Conservation (phyloP, 2,888 invertebrate species). For the Tipula unca region DNA sequence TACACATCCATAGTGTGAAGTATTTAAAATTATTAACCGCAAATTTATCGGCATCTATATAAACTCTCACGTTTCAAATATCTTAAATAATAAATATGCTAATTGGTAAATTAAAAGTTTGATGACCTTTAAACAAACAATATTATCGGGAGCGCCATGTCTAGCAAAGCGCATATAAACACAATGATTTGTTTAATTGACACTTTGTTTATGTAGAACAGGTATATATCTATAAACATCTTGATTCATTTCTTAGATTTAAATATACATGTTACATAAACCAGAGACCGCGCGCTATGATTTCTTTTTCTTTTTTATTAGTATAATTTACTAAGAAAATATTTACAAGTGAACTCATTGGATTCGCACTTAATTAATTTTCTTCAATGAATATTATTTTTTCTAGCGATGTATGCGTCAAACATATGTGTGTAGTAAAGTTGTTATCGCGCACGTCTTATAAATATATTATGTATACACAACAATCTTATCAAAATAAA, state of each 20-base stretch:
- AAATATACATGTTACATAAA: background rate
- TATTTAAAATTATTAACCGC: background rate
- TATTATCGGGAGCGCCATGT: background rate
- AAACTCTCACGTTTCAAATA: background rate
- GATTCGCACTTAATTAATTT: background rate
- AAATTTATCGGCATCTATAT: background rate
- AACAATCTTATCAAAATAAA: background rate
- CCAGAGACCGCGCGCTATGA: background rate
- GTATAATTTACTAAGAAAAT: background rate
- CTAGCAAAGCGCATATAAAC: background rate
- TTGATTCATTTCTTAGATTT: background rate
- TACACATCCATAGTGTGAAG: background rate
- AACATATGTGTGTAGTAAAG: background rate
- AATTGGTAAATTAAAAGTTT: background rate
- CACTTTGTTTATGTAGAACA: background rate
- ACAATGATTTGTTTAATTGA: background rate
- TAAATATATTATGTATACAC: background rate
- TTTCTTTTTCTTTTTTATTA: background rate
- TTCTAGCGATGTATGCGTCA: background rate
- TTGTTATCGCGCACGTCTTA: background rate
- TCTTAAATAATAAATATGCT: background rate
- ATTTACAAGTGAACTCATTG: background rate
- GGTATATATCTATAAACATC: background rate
- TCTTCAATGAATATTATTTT: background rate
- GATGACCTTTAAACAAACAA: background rate